Conservation (phyloP, 2,888 invertebrate species). For the Drosophila sordidapex region DNA sequence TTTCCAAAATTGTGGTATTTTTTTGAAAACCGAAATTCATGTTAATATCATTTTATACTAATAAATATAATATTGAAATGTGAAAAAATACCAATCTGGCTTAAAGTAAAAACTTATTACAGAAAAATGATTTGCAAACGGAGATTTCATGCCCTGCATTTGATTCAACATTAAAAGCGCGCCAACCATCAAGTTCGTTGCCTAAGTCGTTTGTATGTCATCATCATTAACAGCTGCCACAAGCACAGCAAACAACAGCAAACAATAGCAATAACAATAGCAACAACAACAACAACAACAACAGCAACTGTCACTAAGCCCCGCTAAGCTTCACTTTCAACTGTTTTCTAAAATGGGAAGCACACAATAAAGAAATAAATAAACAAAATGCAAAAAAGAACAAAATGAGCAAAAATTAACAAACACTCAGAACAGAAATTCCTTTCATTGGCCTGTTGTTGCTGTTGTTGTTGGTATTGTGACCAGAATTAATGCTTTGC, state of each 20-base stretch:
- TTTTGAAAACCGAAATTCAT: neutral
- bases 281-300: constrained; percentile 28
- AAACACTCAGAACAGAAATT: constrained; percentile 57
- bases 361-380: constrained; percentile 1
- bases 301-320: constrained; percentile 55
- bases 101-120: neutral
- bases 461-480: constrained; percentile 39
- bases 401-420: constrained; percentile 43
- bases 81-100: neutral
- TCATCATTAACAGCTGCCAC: constrained; percentile 45
- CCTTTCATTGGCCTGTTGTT: constrained; percentile 48
- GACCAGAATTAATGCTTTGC: constrained; percentile 78
- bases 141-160: neutral
- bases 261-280: constrained; percentile 2
- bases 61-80: neutral
- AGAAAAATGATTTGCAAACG: neutral
- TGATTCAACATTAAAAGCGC: neutral
- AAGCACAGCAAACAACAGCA: neutral
- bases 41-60: too few relatives aligned
- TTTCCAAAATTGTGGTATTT: constrained; percentile 4
- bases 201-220: constrained; percentile 69
- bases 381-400: constrained; percentile 7
- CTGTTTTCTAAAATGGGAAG: constrained; percentile 43
- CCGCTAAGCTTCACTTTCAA: constrained; percentile 72
- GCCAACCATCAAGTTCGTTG: constrained; percentile 50